Conservation (phyloP, 1,140 invertebrate genomes). For the Listronotus bonariensis region DNA sequence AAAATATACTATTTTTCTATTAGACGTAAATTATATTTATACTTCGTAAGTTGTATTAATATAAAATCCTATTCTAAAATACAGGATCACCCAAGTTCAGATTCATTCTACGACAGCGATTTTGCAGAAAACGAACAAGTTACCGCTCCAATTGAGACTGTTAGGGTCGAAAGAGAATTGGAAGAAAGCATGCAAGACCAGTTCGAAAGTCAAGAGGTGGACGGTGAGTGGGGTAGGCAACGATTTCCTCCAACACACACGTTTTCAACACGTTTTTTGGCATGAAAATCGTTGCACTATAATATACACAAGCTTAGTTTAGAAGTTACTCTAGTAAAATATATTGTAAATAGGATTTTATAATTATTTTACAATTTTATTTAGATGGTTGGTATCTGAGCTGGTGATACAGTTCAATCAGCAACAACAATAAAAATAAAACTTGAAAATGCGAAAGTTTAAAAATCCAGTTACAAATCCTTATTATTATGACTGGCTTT, state of each 20-base stretch:
- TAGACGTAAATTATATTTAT: too few relatives aligned
- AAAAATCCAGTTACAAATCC: too few relatives aligned
- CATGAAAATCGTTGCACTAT: constrained; percentile 35
- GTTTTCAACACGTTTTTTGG: constrained; percentile 19
- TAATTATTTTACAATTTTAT: too few relatives aligned
- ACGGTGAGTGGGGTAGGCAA: constrained; percentile 64
- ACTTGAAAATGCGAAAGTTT: too few relatives aligned
- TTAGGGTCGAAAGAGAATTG: constrained; percentile 48
- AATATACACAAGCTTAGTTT: constrained; percentile 6
- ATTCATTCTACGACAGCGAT: constrained; percentile 86
- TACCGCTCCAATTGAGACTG: constrained; percentile 54
- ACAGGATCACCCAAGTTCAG: constrained; percentile 80
- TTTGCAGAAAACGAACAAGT: constrained; percentile 70
- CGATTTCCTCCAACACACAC: constrained; percentile 23
- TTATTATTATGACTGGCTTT: too few relatives aligned
- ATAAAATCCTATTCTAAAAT: background rate
- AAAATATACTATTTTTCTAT: too few relatives aligned
- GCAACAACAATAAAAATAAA: too few relatives aligned
- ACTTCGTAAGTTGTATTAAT: too few relatives aligned
- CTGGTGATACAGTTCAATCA: too few relatives aligned
- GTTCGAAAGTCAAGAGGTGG: constrained; percentile 63
- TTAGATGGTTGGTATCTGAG: too few relatives aligned
- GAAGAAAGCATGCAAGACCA: constrained; percentile 62
- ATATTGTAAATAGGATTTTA: too few relatives aligned
- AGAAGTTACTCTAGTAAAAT: too few relatives aligned